A percentile compares a stretch with the other conserved stretches of the same genome.
These are phyloP conservation scores for Tetrao urogallus DNA, from an alignment of 2,113 vertebrate genomes.

Conservation along the genomic window DNA sequence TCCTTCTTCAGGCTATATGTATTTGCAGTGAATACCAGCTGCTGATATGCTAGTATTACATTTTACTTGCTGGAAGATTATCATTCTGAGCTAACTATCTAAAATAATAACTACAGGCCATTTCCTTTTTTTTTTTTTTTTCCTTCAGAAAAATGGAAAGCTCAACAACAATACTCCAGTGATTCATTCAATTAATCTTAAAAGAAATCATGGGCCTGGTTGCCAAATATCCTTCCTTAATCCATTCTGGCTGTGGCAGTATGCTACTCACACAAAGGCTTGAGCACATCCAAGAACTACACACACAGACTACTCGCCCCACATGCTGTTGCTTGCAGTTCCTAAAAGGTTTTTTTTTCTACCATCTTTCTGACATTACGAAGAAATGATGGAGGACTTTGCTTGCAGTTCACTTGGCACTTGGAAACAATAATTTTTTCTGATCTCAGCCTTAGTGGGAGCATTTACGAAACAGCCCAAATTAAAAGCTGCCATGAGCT, in stretches of 20 bases:
- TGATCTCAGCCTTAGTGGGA: not conserved
- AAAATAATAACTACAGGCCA: not conserved
- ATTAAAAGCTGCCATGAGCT: not conserved
- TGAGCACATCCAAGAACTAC: not conserved
- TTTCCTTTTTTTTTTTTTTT: not conserved
- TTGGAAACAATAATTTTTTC: not conserved
- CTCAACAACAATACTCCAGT: not conserved
- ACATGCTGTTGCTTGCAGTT: fast-evolving
- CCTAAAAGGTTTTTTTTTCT: not conserved
- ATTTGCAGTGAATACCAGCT: conserved; percentile 14
- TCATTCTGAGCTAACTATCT: not conserved
- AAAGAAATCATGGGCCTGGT: not conserved
- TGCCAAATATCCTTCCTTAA: conserved; percentile 17
- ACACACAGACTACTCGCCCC: not conserved
- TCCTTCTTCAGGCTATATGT: not conserved
- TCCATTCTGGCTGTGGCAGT: not conserved
- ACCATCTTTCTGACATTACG: not conserved
- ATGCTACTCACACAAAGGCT: not conserved
- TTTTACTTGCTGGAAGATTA: conserved; percentile 5
- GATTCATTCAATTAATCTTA: conserved; percentile 7
- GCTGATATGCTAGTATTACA: not conserved
- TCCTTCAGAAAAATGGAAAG: not conserved
- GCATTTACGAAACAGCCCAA: not conserved
- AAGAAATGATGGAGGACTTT: not conserved
- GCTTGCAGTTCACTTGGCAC: not conserved